Percentiles rank a stretch among this genome's conserved stretches.
Conservation (phyloP, 2,888 invertebrate genomes). For the Entomobrya proxima region DNA sequence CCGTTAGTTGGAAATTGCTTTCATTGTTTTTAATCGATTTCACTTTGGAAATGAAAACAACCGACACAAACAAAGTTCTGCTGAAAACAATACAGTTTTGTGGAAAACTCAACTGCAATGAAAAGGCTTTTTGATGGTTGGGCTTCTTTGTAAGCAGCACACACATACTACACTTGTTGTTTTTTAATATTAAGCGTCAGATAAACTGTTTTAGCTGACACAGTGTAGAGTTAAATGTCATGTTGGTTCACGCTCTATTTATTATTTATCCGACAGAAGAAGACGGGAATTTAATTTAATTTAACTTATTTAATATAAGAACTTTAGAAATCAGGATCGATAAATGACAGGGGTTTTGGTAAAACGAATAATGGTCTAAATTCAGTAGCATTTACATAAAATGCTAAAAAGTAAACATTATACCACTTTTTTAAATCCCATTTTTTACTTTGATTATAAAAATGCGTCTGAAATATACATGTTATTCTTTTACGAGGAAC, state of each 20-base stretch:
- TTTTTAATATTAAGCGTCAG: background rate
- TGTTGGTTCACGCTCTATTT: background rate
- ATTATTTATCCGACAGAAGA: background rate
- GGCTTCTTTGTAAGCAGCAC: too few relatives aligned
- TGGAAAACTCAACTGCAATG: background rate
- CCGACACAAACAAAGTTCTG: background rate
- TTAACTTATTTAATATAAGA: slow-evolving; percentile 10
- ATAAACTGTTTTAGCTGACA: background rate
- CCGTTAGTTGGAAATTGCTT: too few relatives aligned
- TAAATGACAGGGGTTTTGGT: background rate
- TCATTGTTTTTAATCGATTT: too few relatives aligned
- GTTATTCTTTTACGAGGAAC: too few relatives aligned
- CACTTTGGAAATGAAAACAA: too few relatives aligned
- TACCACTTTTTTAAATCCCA: too few relatives aligned
- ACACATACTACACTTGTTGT: background rate
- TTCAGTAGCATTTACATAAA: too few relatives aligned
- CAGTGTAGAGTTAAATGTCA: background rate
- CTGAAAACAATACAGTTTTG: background rate
- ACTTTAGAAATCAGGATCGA: background rate
- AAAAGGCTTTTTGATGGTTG: background rate
- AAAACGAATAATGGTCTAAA: too few relatives aligned
- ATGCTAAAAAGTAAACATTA: too few relatives aligned
- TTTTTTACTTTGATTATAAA: too few relatives aligned
- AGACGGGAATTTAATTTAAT: slow-evolving; percentile 36
- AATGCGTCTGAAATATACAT: too few relatives aligned